phyloP scores from a whole-genome alignment of 2,113 vertebrate genomes.

The Tamias sibiricus region DNA sequence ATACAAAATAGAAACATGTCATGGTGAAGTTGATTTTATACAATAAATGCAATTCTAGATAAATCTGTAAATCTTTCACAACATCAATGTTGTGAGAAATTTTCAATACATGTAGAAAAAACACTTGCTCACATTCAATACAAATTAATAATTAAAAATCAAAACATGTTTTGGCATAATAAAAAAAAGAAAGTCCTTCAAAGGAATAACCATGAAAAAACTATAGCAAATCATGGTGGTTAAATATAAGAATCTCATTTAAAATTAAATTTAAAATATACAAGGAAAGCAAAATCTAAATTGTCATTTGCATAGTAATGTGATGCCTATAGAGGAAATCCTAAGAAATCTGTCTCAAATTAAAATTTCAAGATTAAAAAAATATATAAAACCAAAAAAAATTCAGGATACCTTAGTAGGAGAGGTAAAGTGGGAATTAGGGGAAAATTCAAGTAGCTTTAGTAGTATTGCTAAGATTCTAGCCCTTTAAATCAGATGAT shows the following conservation, averaged over 20 bases:
- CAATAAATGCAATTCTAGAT: background rate
- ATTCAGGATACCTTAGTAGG: background rate
- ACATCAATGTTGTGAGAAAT: background rate
- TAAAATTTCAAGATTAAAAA: background rate
- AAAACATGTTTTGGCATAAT: background rate
- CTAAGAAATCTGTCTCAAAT: background rate
- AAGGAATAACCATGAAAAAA: background rate
- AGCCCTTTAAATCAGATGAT: background rate
- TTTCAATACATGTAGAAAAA: background rate
- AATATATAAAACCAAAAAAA: background rate
- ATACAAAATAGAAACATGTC: background rate
- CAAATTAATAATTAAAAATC: slow-evolving; percentile 2
- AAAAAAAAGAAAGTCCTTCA: background rate
- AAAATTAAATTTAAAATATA: background rate
- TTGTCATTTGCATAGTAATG: background rate
- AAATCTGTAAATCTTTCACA: background rate
- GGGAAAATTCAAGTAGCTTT: background rate
- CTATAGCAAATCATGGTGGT: background rate
- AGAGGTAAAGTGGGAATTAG: background rate
- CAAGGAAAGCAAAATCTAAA: background rate
- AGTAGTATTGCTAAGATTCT: background rate
- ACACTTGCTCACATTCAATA: background rate
- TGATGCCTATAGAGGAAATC: background rate
- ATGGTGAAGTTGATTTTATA: background rate
- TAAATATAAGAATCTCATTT: background rate